Evolutionary conservation across 2,797 vertebrate genomes (phyloP).

Genomic region (Catostomus latipinnis): DNA sequence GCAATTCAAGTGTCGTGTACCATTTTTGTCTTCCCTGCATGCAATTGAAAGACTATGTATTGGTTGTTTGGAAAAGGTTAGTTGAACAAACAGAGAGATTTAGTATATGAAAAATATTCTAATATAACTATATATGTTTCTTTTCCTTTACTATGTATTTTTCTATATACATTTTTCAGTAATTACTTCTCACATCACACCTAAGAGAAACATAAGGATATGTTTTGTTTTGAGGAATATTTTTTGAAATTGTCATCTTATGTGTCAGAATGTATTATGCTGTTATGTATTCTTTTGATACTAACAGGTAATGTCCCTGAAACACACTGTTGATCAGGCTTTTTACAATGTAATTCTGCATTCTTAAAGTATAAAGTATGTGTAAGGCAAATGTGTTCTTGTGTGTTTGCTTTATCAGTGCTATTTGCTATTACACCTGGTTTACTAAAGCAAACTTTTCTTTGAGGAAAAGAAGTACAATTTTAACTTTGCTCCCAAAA

Average conservation of each 20-base stretch:
- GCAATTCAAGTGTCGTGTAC: neutral
- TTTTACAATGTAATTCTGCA: slow-evolving; percentile 18
- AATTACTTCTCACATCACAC: neutral
- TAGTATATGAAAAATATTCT: neutral
- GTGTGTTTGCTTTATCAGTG: neutral
- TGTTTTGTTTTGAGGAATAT: neutral
- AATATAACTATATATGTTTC: neutral
- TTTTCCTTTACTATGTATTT: neutral
- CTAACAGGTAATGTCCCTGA: neutral
- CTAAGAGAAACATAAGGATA: neutral
- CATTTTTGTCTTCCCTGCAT: slow-evolving; percentile 1
- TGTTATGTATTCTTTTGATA: neutral
- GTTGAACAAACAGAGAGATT: neutral
- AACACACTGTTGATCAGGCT: slow-evolving; percentile 5
- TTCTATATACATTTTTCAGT: neutral
- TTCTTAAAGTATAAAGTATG: slow-evolving; percentile 11
- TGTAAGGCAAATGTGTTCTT: neutral
- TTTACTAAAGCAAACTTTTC: neutral
- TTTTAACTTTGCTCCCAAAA: no score
- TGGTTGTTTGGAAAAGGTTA: neutral
- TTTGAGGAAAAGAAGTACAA: no score
- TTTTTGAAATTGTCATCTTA: neutral
- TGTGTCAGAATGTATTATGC: slow-evolving; percentile 1
- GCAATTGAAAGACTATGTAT: neutral
- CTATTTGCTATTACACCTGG: neutral